phyloP scores from a whole-genome alignment of 2,797 vertebrate species.

The Halcyon chelicuti region DNA sequence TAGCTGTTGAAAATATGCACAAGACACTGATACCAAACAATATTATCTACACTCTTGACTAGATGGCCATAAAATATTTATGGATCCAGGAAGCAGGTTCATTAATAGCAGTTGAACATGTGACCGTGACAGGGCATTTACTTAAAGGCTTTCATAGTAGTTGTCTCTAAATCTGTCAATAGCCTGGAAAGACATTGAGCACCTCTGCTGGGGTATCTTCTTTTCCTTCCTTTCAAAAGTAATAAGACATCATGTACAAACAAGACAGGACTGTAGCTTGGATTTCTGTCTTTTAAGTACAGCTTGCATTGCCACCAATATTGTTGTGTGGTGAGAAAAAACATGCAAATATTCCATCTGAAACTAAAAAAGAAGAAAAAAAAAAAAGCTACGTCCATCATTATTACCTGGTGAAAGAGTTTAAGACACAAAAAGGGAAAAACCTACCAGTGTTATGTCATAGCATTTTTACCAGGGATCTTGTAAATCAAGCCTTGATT shows the following conservation, averaged over 20 bases:
- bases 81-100: background rate
- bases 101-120: background rate
- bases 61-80: background rate
- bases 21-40: background rate
- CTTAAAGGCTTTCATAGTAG: background rate
- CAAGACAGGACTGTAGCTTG: background rate
- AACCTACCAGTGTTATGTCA: background rate
- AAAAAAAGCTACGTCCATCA: background rate
- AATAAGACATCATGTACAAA: background rate
- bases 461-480: background rate
- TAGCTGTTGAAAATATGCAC: background rate
- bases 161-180: background rate
- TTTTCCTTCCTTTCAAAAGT: background rate
- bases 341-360: background rate
- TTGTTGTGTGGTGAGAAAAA: background rate
- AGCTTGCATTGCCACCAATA: background rate
- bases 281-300: background rate
- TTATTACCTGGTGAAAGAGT: background rate
- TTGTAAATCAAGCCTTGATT: conserved; percentile 1
- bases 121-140: background rate
- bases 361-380: background rate
- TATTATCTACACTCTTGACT: background rate
- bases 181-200: background rate
- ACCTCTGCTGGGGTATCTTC: background rate
- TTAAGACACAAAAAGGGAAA: background rate